phyloP scores from a whole-genome alignment of 2,113 vertebrate genomes.

The Plestiodon gilberti region DNA sequence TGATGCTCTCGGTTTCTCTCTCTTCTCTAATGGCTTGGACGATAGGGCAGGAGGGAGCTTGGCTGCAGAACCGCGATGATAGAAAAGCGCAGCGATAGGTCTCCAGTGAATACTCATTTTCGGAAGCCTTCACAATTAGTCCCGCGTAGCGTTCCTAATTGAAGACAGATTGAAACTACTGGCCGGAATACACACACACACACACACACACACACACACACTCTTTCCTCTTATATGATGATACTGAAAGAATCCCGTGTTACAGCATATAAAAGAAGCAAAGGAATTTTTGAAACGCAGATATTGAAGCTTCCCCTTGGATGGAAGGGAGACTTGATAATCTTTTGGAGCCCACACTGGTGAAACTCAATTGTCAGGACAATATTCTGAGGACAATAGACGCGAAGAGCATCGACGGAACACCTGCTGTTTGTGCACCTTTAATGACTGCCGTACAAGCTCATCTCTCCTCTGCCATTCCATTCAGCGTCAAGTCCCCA shows the following conservation, averaged over 20 bases:
- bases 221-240: background rate
- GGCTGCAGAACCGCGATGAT: background rate
- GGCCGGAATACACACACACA: no score
- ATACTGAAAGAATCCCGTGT: background rate
- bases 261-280: background rate
- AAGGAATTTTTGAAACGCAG: background rate
- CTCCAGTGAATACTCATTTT: slow-evolving; percentile 5
- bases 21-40: background rate
- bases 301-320: background rate
- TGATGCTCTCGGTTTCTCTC: background rate
- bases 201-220: background rate
- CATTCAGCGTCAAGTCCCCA: no score
- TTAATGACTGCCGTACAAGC: background rate
- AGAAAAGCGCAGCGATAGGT: background rate
- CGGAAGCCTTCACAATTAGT: background rate
- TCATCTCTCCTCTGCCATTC: background rate
- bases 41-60: background rate
- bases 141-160: background rate
- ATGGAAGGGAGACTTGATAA: background rate
- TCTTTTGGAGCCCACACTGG: background rate
- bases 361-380: background rate
- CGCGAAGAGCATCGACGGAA: no score
- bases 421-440: background rate
- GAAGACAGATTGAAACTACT: background rate
- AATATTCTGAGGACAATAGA: no score